Evolutionary conservation across 2,888 invertebrate genomes (phyloP), one percentile per base, ranked within the genome.

Genomic region (Bugulina stolonifera): DNA sequence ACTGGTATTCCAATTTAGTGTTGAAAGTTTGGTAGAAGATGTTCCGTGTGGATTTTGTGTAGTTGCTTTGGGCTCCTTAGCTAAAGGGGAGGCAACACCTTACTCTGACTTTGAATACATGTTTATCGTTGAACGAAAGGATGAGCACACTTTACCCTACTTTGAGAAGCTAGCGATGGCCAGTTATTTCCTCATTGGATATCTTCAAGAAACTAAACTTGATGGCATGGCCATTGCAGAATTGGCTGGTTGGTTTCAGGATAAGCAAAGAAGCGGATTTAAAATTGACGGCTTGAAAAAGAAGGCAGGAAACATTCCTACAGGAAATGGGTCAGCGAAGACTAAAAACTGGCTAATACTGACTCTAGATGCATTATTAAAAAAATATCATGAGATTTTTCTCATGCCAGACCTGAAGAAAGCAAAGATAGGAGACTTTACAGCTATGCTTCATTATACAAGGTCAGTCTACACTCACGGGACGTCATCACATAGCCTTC

Each of bases 41-140:
- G 10, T 25, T 5, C 55, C 55, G 3, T 55, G 55, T 23, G 3
- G 14, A 55, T 55, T 55, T 25, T 55, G 55, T 55, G 55, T 55
- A 23, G 23, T 55, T 18, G 55, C 55, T 5, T n/a, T 55, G 22
- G 55, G 55, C n/a, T 55, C 55, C 23, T 5, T 55, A 14, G 55
- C 55, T 55, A 55, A 55, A 55, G 55, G 55, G 22, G 55, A 55
- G n/a, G 25, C 55, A 3, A 55, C 55, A n/a, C 55, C 55, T 14
- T 55, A 55, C 55, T 55, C 55, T 14, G 55, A 55, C n/a, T 5
- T 55, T n/a, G 55, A 55, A n/a, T 55, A 55, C 25, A 18, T 55
- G 22, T 55, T 55, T 55, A 5, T 55, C 23, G n/a, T 55, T 14
- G 55, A 55, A 55, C 14, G 3, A n/a, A 55, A 55, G n/a, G n/a